These are phyloP conservation scores for Pagetopsis macropterus DNA, from an alignment of 2,797 vertebrate species.

Conservation along the genomic window DNA sequence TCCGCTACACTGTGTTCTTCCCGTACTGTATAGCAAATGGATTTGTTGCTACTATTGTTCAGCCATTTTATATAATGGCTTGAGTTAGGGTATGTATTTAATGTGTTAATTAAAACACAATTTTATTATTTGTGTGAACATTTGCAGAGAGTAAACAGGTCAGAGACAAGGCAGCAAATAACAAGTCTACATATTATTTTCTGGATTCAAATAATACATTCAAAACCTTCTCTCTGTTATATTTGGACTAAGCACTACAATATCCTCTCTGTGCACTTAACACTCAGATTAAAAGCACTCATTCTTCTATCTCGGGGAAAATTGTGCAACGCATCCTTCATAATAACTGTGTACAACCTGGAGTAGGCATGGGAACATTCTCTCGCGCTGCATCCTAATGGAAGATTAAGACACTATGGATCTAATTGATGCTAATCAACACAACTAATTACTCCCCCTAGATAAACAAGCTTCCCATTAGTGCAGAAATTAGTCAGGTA, in stretches of 20 bases:
- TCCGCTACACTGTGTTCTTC: no score
- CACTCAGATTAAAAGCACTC: conserved; percentile 43
- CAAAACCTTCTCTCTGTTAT: conserved; percentile 21
- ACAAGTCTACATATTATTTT: not conserved
- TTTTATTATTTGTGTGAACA: not conserved
- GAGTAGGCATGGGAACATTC: conserved; percentile 82
- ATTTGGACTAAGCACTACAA: conserved; percentile 32
- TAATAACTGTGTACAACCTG: conserved; percentile 80
- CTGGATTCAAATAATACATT: conserved; percentile 17
- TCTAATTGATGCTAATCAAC: conserved; percentile 82
- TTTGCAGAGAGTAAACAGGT: not conserved
- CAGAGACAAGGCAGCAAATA: not conserved
- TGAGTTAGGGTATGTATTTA: not conserved
- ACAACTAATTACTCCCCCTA: conserved; percentile 81
- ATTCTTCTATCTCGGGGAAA: conserved; percentile 66
- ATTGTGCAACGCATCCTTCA: conserved; percentile 74
- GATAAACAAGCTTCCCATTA: conserved; percentile 86
- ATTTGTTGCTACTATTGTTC: not conserved
- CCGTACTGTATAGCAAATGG: not conserved
- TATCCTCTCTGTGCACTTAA: conserved; percentile 34
- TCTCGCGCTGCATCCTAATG: conserved; percentile 82
- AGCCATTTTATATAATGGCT: no score
- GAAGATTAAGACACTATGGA: conserved; percentile 76
- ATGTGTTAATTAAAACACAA: not conserved
- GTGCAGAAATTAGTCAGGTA: conserved; percentile 75